These are phyloP conservation scores for Actinia tenebrosa DNA, from an alignment of 64 coral and sea anemone species.

Conservation along the genomic window DNA sequence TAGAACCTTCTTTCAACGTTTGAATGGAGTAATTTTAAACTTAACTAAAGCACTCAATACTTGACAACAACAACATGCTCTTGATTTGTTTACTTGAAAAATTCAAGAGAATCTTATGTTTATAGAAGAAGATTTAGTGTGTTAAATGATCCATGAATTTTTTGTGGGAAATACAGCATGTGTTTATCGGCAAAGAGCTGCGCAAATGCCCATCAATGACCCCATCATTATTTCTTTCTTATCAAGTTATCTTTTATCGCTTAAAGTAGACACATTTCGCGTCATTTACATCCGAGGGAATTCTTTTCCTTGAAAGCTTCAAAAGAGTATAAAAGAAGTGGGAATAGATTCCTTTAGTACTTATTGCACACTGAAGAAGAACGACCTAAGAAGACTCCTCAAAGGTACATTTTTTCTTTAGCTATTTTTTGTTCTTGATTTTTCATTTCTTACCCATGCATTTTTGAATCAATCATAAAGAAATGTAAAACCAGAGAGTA, in stretches of 20 bases:
- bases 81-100: neutral
- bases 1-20: neutral
- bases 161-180: constrained; percentile 4
- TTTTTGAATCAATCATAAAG: no score
- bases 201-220: neutral
- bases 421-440: no score
- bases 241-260: neutral
- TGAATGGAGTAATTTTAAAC: neutral
- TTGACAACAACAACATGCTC: neutral
- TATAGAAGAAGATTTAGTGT: neutral
- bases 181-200: constrained; percentile 5
- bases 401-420: neutral
- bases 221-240: neutral
- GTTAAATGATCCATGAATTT: neutral
- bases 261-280: neutral
- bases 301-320: neutral
- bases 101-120: neutral
- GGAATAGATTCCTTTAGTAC: neutral
- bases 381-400: neutral
- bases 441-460: no score
- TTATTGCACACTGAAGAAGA: neutral
- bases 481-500: no score
- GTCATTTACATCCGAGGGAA: constrained; percentile 6
- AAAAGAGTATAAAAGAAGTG: neutral
- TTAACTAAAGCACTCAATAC: neutral